Base-by-base conservation (phyloP, 2,797 vertebrate species). In the Netta rufina region DNA sequence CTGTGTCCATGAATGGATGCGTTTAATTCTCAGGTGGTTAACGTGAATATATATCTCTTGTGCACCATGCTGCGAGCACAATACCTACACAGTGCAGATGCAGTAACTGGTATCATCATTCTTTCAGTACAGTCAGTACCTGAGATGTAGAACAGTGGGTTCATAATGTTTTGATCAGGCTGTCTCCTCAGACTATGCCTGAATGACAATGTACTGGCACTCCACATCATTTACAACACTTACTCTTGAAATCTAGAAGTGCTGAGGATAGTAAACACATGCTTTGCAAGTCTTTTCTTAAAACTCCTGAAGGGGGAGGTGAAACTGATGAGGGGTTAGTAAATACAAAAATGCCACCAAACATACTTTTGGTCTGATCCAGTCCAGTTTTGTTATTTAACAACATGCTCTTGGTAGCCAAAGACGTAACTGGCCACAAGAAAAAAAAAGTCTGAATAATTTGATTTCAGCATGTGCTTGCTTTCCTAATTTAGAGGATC, bases 21-120 rank as follows among this genome's bases (percentile, higher is more conserved):
- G 45, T 90, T 89, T 88, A 67, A 38, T 69, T 78, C 49, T 51
- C 77, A 64, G 32, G 33, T 74, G 12, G 25, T 87, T 51, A 57
- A 10, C 27, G 19, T 17, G 49, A 49, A 8, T 9, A 1, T 9
- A 1, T 38, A 30, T 65, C 38, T 85, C 33, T 30, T 58, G 45
- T 43, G 49, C 17, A 1, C 15, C 15, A 47, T 69, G 43, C 33
- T 78, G 73, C 3, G 13, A 43, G 45, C 11, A 19, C 9, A 20
- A n/a, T 7, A 36, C 30, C 28, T 65, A 2, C 9, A n/a, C 14
- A 4, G 36, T 33, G 11, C 1, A 1, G 64, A 27, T 1, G 0
- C 8, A 45, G 6, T 11, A 30, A 39, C 11, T 9, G 9, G 2
- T 14, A 43, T 2, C 9, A 8, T 64, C 3, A 9, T n/a, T 81